Conservation (phyloP, 2,888 invertebrate genomes). For the Polyploca ridens region DNA sequence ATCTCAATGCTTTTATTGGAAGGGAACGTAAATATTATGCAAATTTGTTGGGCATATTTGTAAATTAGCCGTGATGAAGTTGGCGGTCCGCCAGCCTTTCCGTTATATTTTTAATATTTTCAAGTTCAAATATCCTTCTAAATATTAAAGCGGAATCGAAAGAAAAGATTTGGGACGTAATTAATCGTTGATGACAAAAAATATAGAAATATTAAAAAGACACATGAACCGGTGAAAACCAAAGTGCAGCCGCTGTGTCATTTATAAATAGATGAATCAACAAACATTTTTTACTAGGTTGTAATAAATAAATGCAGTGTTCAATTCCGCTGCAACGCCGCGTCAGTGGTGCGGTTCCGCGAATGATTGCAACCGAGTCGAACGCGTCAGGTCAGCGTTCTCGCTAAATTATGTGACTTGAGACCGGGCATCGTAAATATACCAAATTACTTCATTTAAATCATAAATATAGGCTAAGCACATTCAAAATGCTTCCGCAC, state of each 20-base stretch:
- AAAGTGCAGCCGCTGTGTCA: neutral
- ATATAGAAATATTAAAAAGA: neutral
- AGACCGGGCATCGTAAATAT: neutral
- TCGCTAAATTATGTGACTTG: neutral
- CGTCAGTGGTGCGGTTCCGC: neutral
- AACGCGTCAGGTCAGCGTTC: neutral
- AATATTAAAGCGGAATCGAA: neutral
- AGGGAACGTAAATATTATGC: conserved; percentile 5
- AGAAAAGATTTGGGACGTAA: neutral
- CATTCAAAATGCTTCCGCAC: neutral
- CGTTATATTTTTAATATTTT: conserved; percentile 1
- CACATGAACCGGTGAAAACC: neutral
- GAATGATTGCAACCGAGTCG: neutral
- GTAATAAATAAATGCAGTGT: neutral
- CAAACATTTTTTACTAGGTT: neutral
- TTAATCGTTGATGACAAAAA: neutral
- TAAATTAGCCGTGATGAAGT: neutral
- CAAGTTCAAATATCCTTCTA: neutral
- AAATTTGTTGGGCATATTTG: neutral
- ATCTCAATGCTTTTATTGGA: conserved; percentile 3
- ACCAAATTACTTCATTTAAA: conserved; percentile 2
- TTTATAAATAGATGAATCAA: neutral
- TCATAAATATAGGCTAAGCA: neutral
- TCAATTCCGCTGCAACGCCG: neutral
- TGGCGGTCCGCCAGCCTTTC: neutral